These are phyloP conservation scores for Xestia rhomboidea DNA, from an alignment of 2,888 invertebrate genomes.

Conservation along the genomic window DNA sequence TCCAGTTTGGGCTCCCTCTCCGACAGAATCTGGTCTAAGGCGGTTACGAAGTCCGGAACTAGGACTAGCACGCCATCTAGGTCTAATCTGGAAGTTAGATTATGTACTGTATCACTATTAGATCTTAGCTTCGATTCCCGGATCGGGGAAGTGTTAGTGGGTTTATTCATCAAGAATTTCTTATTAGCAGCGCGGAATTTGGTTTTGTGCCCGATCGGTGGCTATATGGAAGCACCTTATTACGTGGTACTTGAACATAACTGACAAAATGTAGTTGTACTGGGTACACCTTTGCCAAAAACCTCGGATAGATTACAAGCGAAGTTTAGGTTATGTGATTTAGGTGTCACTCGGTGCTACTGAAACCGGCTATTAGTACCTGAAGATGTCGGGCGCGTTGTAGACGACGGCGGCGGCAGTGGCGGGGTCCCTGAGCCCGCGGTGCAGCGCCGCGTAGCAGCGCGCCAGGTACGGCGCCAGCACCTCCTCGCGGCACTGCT, in stretches of 20 bases:
- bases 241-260: neutral
- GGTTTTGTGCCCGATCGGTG: neutral
- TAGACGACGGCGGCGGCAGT: slow-evolving; percentile 96
- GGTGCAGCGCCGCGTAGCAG: slow-evolving; percentile 97
- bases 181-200: neutral
- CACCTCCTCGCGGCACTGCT: slow-evolving; percentile 98
- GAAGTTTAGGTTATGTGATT: neutral
- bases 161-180: neutral
- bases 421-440: slow-evolving; percentile 94
- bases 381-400: slow-evolving; percentile 96
- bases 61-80: slow-evolving; percentile 97
- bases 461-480: slow-evolving; percentile 97
- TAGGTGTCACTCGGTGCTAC: neutral
- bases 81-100: slow-evolving; percentile 91
- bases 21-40: slow-evolving; percentile 97
- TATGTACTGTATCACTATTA: neutral
- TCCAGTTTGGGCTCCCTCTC: slow-evolving; percentile 95
- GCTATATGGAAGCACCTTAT: neutral
- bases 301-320: neutral
- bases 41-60: slow-evolving; percentile 96
- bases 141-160: neutral
- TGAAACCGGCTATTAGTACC: slow-evolving; percentile 78
- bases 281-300: neutral
- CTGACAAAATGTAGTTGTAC: neutral
- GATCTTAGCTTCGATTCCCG: neutral